Conservation (phyloP, 1,140 invertebrate genomes). For the Ooceraea biroi region DNA sequence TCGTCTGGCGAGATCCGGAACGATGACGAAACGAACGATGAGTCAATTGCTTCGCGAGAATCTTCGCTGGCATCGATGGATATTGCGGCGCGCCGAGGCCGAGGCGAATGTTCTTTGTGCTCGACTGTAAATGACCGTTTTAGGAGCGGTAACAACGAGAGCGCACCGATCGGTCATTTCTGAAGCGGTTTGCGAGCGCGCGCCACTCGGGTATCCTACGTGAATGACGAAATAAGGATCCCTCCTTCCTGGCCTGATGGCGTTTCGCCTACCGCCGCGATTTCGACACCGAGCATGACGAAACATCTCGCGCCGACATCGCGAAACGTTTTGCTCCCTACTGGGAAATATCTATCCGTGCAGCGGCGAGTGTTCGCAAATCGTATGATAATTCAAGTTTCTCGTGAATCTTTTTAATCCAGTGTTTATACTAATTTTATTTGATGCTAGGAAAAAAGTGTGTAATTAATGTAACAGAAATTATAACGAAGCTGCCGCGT, state of each 20-base stretch:
- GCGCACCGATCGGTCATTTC: slow-evolving; percentile 21
- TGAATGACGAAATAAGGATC: slow-evolving; percentile 66
- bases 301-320: slow-evolving; percentile 45
- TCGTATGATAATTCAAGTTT: background rate
- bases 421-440: too few relatives aligned
- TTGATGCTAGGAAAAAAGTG: too few relatives aligned
- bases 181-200: slow-evolving; percentile 23
- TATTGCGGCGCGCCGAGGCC: background rate
- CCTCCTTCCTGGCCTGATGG: slow-evolving; percentile 56
- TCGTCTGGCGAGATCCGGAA: too few relatives aligned
- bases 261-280: slow-evolving; percentile 49
- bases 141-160: slow-evolving; percentile 10
- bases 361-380: background rate
- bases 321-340: slow-evolving; percentile 2
- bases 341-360: background rate
- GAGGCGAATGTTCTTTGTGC: slow-evolving; percentile 45
- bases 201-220: slow-evolving; percentile 15
- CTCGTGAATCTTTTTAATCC: background rate
- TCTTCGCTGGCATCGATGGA: background rate
- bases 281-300: slow-evolving; percentile 65
- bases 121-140: slow-evolving; percentile 11
- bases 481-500: too few relatives aligned
- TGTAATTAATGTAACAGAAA: too few relatives aligned
- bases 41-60: background rate
- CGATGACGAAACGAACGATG: too few relatives aligned